phyloP scores from a whole-genome alignment of 2,113 vertebrate species.

The Callionymus lyra region DNA sequence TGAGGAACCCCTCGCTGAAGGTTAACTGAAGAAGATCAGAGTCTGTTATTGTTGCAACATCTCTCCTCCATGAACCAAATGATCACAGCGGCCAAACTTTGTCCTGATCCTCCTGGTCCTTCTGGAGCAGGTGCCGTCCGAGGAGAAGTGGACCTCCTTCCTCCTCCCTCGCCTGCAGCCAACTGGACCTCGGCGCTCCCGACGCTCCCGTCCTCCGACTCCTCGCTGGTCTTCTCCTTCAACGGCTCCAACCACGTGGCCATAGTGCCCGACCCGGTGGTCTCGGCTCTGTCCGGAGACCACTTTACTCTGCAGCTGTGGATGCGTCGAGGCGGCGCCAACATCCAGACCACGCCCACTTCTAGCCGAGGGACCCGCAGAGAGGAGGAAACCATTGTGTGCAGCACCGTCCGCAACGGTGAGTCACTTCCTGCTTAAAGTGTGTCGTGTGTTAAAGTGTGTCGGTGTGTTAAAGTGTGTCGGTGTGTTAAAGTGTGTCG shows the following conservation, averaged over 20 bases:
- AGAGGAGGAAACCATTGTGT: slow-evolving; percentile 90
- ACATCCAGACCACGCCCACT: slow-evolving; percentile 59
- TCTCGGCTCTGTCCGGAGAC: slow-evolving; percentile 63
- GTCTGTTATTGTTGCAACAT: too few species aligned
- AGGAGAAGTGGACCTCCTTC: slow-evolving; percentile 89
- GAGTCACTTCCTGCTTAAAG: slow-evolving; percentile 37
- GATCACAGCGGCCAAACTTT: too few species aligned
- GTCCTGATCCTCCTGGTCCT: too few species aligned
- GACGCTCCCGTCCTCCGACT: slow-evolving; percentile 91
- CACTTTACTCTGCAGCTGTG: slow-evolving; percentile 94
- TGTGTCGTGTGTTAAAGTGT: too few species aligned
- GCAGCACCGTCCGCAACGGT: slow-evolving; percentile 90
- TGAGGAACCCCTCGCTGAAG: too few species aligned
- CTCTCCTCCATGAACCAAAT: too few species aligned
- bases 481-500: too few species aligned
- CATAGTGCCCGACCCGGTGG: slow-evolving; percentile 75
- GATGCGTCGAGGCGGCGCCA: slow-evolving; percentile 83
- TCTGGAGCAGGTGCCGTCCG: slow-evolving; percentile 77
- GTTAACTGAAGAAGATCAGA: too few species aligned
- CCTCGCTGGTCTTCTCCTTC: slow-evolving; percentile 94
- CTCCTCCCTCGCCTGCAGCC: slow-evolving; percentile 78
- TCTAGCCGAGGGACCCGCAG: slow-evolving; percentile 67
- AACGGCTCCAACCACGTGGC: slow-evolving; percentile 88
- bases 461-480: too few species aligned
- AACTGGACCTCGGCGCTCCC: slow-evolving; percentile 91